phyloP scores from a whole-genome alignment of 2,888 invertebrate genomes.

The Aphodius sticticus region DNA sequence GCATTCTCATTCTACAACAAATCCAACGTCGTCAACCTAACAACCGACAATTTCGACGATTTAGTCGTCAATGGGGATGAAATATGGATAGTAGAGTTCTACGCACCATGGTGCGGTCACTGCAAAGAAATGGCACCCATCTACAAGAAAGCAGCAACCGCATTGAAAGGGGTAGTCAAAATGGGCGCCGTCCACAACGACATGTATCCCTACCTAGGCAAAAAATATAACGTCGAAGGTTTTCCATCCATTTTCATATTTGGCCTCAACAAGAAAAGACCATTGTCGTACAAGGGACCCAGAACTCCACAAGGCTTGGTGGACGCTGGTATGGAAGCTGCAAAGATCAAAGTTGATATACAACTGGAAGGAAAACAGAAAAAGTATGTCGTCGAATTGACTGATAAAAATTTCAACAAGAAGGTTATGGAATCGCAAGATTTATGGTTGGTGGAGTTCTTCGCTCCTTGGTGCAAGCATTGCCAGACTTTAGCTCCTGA shows the following conservation, averaged over 20 bases:
- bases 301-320: conserved; percentile 83
- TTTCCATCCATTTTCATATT: conserved; percentile 95
- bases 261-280: conserved; percentile 70
- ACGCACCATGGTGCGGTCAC: conserved; percentile 91
- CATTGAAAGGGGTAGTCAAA: conserved; percentile 74
- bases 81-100: conserved; percentile 93
- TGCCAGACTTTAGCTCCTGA: conserved; percentile 93
- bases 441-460: conserved; percentile 95
- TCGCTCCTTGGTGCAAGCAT: conserved; percentile 92
- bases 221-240: conserved; percentile 80
- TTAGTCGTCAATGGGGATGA: conserved; percentile 82
- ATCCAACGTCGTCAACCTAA: conserved; percentile 85
- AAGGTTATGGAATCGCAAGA: conserved; percentile 87
- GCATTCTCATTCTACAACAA: conserved; percentile 60
- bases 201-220: conserved; percentile 76
- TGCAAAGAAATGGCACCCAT: conserved; percentile 87
- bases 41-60: conserved; percentile 83
- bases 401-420: conserved; percentile 91
- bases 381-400: conserved; percentile 84
- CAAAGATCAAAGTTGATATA: conserved; percentile 62
- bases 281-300: conserved; percentile 65
- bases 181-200: conserved; percentile 91
- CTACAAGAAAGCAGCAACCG: conserved; percentile 64
- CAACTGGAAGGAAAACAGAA: conserved; percentile 9
- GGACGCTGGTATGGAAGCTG: conserved; percentile 78